Conservation (phyloP, 1,140 invertebrate genomes). For the Listronotus bonariensis region DNA sequence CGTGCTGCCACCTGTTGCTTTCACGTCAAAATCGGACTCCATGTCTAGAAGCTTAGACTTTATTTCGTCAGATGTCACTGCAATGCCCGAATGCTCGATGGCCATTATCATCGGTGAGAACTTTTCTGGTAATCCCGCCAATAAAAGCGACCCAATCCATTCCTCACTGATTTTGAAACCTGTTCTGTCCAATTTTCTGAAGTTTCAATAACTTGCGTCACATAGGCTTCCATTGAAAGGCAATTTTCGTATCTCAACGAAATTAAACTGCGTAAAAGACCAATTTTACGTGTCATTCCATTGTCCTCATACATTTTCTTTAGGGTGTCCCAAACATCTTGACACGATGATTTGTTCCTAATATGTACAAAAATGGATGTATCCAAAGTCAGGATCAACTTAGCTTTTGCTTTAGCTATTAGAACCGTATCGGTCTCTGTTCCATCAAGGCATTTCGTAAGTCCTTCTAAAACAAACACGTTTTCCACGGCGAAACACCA, state of each 20-base stretch:
- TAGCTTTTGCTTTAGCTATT: conserved; percentile 19
- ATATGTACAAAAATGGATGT: conserved; percentile 35
- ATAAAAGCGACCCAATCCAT: conserved; percentile 31
- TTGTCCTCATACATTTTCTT: conserved; percentile 33
- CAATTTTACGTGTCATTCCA: conserved; percentile 32
- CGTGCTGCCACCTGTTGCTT: not conserved
- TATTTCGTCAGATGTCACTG: conserved; percentile 26
- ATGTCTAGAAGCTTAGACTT: conserved; percentile 35
- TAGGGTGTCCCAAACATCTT: conserved; percentile 33
- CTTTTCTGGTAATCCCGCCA: conserved; percentile 49
- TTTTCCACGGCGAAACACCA: conserved; percentile 43
- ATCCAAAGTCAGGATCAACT: conserved; percentile 37
- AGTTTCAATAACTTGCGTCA: conserved; percentile 41
- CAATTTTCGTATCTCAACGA: conserved; percentile 33
- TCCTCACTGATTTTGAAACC: conserved; percentile 36
- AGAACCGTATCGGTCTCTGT: conserved; percentile 28
- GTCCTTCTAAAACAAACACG: conserved; percentile 42
- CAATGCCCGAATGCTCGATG: conserved; percentile 35
- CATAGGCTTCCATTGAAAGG: conserved; percentile 38
- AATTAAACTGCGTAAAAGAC: conserved; percentile 40
- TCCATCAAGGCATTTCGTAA: conserved; percentile 38
- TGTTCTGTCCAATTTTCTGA: conserved; percentile 37
- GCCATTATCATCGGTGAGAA: conserved; percentile 31
- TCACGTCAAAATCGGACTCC: conserved; percentile 5
- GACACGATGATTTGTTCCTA: conserved; percentile 22